A percentile compares a stretch with the other conserved stretches of the same genome.
Evolutionary conservation across 2,113 vertebrate genomes (phyloP).

Genomic region (Dromiciops gliroides): DNA sequence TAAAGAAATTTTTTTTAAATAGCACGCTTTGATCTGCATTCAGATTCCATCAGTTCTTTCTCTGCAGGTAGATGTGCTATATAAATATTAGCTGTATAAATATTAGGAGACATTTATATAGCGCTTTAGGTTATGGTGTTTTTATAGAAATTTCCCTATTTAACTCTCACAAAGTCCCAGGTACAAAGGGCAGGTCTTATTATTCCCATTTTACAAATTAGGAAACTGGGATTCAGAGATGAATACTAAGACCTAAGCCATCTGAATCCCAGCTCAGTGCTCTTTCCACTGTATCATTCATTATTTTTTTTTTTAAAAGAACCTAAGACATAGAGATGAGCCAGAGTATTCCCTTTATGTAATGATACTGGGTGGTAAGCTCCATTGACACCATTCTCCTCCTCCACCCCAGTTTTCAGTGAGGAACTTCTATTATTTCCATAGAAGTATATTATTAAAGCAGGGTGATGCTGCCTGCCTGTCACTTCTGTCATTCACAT

Average conservation of each 20-base stretch:
- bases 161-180: neutral
- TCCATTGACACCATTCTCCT: slow-evolving; percentile 32
- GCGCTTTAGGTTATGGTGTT: neutral
- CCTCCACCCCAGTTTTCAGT: neutral
- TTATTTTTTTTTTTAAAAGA: too few species aligned
- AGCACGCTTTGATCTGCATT: neutral
- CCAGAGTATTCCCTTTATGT: neutral
- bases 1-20: neutral
- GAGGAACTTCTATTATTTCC: slow-evolving; percentile 1
- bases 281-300: neutral
- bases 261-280: neutral
- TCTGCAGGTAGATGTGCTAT: neutral
- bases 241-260: neutral
- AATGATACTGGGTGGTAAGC: slow-evolving; percentile 17
- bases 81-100: neutral
- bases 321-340: neutral
- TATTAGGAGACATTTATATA: neutral
- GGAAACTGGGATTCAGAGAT: neutral
- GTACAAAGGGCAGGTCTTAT: neutral
- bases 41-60: neutral
- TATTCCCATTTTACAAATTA: neutral
- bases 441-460: slow-evolving; percentile 61
- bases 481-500: slow-evolving; percentile 62
- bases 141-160: neutral
- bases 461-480: slow-evolving; percentile 41